Base-by-base conservation (phyloP, 92 coral and sea anemone genomes). In the Epizoanthus illoricatus region DNA sequence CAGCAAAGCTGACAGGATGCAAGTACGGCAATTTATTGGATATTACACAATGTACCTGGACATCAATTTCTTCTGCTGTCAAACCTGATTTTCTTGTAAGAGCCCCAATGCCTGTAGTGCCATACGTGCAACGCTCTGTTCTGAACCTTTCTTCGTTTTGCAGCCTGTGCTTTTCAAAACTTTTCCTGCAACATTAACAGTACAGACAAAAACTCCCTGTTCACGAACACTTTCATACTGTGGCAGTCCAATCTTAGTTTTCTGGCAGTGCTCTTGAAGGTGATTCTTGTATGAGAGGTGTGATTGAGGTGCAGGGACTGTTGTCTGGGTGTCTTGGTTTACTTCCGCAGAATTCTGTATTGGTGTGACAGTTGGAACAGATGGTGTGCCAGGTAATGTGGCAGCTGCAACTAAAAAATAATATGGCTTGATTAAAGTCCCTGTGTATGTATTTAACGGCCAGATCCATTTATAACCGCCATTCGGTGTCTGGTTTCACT, bases 121-220 rank as follows among this genome's bases (percentile, higher is more conserved):
- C 18, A 93, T 88, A 66, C 88, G 90, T 0, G 99, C 99, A 3
- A 94, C 99, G 28, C 86, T 91, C 88, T 97, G 99, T 80, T 97
- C 99, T 0, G 99, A 88, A 24, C 97, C 95, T 84, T 97, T 97
- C 88, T 93, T 97, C n/a, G 97, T 90, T 49, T 90, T 88, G 63
- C 95, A 92, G 19, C 93, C 92, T n/a, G 88, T 75, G 68, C 97
- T 90, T 8, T 86, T 83, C 76, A 74, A 97, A 16, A 84, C 72
- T 21, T 65, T 69, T 4, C 94, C 94, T 1, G 90, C 93, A 11
- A 97, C 92, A 61, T 70, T 74, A 28, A 97, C 89, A 2, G 93
- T 85, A 68, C 98, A 90, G 36, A 76, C 73, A 65, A 90, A 85
- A 36, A 86, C 80, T 73, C 91, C 97, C 9, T 94, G 83, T 28